Evolutionary conservation across 2,113 vertebrate genomes (phyloP).

Genomic region (Larimichthys crocea): DNA sequence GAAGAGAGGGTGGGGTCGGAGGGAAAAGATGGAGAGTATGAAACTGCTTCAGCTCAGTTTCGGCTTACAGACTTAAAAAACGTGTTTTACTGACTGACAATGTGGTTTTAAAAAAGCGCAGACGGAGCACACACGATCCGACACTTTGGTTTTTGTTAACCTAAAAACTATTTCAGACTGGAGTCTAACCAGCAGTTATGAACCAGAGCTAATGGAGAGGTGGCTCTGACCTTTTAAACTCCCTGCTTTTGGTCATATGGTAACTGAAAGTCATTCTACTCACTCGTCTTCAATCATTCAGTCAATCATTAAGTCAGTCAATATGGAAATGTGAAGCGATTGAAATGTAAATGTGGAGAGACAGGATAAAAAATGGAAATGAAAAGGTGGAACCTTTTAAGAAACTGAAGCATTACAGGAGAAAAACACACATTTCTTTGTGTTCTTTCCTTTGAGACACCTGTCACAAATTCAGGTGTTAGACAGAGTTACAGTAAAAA

Average conservation of each 20-base stretch:
- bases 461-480: not conserved
- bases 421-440: not conserved
- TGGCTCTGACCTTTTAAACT: conserved; percentile 15
- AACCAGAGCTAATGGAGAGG: not conserved
- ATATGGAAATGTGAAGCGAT: conserved; percentile 20
- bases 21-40: not conserved
- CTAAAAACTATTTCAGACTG: not conserved
- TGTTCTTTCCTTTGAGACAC: not conserved
- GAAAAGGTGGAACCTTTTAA: not conserved
- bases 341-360: conserved; percentile 22
- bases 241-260: not conserved
- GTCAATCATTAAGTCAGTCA: conserved; percentile 16
- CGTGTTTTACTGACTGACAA: not conserved
- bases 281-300: conserved; percentile 17
- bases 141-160: no score
- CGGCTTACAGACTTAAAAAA: not conserved
- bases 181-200: not conserved
- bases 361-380: not conserved
- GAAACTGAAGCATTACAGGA: not conserved
- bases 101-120: conserved; percentile 10
- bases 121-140: not conserved
- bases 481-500: not conserved
- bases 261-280: conserved; percentile 25
- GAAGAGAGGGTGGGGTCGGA: conserved; percentile 8
- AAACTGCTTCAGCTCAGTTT: not conserved